A percentile compares a stretch with the other conserved stretches of the same genome.
phyloP scores from a whole-genome alignment of 2,797 vertebrate species.

The Nyctalus aviator region DNA sequence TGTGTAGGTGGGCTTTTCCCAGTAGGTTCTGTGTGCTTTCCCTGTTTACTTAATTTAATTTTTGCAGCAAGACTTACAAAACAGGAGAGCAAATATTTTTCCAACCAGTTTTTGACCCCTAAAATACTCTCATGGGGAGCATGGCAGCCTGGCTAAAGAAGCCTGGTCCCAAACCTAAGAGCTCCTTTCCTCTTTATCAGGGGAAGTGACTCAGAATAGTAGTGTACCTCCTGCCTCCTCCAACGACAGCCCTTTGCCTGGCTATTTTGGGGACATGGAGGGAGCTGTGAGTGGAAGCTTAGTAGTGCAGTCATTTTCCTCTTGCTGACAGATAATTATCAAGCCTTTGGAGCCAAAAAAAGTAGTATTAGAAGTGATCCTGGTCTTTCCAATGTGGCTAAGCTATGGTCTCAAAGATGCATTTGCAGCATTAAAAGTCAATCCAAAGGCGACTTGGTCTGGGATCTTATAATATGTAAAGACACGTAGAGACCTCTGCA shows the following conservation, averaged over 20 bases:
- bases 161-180: background rate
- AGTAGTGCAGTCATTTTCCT: background rate
- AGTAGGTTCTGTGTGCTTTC: background rate
- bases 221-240: background rate
- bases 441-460: background rate
- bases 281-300: background rate
- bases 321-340: background rate
- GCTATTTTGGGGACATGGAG: background rate
- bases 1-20: background rate
- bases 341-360: background rate
- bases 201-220: background rate
- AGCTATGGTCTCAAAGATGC: background rate
- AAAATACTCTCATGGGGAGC: background rate
- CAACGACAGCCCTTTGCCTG: background rate
- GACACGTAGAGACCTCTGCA: background rate
- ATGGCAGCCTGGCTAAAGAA: background rate
- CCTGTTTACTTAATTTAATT: background rate
- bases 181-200: background rate
- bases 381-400: background rate
- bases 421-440: background rate
- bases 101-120: background rate
- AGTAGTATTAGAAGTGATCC: background rate
- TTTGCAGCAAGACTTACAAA: slow-evolving; percentile 14
- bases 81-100: background rate
- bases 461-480: background rate